These are phyloP conservation scores for Nephrotoma guestfalica DNA, from an alignment of 2,888 invertebrate species.

Conservation along the genomic window DNA sequence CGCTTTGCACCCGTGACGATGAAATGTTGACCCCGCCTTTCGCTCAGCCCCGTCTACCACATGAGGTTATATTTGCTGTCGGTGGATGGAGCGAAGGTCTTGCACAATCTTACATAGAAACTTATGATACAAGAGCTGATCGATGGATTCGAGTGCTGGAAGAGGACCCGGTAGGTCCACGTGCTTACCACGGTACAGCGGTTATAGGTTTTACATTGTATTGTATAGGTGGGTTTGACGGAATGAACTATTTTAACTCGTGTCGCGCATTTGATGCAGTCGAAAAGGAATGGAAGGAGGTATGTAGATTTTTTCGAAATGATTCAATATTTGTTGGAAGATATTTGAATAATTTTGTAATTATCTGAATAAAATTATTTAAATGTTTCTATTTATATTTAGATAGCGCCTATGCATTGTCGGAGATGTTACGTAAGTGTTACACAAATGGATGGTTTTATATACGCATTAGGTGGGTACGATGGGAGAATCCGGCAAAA, in stretches of 20 bases:
- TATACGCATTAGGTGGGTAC: conserved; percentile 81
- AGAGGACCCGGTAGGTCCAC: conserved; percentile 67
- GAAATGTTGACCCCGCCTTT: conserved; percentile 66
- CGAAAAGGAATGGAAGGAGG: conserved; percentile 70
- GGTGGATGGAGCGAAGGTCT: conserved; percentile 59
- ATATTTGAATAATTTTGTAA: background rate
- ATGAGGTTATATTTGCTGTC: conserved; percentile 75
- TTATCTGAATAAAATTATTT: conserved; percentile 5
- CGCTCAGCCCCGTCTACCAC: conserved; percentile 70
- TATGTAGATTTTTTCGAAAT: conserved; percentile 15
- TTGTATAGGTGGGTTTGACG: conserved; percentile 86
- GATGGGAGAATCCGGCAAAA: conserved; percentile 76
- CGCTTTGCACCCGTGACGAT: conserved; percentile 62
- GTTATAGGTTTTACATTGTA: conserved; percentile 74
- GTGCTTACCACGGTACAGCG: conserved; percentile 86
- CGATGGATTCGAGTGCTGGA: conserved; percentile 59
- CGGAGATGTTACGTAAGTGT: conserved; percentile 78
- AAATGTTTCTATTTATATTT: conserved; percentile 3
- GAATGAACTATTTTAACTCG: conserved; percentile 63
- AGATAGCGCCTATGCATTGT: conserved; percentile 78
- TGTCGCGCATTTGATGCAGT: conserved; percentile 79
- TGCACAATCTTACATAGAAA: conserved; percentile 53
- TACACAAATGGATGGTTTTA: conserved; percentile 56
- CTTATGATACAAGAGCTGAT: conserved; percentile 79
- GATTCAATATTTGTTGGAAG: background rate